phyloP scores from a whole-genome alignment of 2,797 vertebrate genomes.

The Gymnothorax javanicus region DNA sequence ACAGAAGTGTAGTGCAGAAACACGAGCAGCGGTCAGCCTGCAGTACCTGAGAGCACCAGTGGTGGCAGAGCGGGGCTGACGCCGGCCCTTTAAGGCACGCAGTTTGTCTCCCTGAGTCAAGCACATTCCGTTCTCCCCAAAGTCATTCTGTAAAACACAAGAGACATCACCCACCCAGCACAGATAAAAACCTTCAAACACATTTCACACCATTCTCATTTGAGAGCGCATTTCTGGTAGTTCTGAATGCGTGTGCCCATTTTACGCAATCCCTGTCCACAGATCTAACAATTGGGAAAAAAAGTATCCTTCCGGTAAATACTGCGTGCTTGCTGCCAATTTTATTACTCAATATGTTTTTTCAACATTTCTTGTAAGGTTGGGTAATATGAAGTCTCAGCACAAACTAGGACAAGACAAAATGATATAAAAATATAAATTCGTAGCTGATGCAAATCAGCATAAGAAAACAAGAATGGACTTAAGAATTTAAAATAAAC shows the following conservation, averaged over 20 bases:
- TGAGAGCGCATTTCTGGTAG: background rate
- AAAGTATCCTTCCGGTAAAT: background rate
- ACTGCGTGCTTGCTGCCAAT: background rate
- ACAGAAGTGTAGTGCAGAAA: background rate
- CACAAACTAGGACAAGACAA: no score
- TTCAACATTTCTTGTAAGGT: background rate
- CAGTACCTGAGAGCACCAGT: conserved; percentile 78
- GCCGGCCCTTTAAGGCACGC: conserved; percentile 88
- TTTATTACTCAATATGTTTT: background rate
- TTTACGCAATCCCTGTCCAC: background rate
- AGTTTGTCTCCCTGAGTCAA: conserved; percentile 95
- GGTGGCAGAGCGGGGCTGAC: conserved; percentile 75
- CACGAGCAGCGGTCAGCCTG: conserved; percentile 28
- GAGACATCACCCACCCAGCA: background rate
- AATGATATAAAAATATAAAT: no score
- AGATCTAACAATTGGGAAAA: background rate
- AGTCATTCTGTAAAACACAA: conserved; percentile 67
- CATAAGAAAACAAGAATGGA: no score
- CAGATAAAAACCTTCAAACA: background rate
- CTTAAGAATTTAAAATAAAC: background rate
- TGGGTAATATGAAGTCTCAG: background rate
- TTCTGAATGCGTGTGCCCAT: background rate
- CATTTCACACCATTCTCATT: background rate
- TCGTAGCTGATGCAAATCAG: no score
- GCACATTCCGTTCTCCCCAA: conserved; percentile 65